A percentile compares a stretch with the other conserved stretches of the same genome.
phyloP scores from a whole-genome alignment of 2,888 invertebrate genomes.

The Oxycera nigricornis region DNA sequence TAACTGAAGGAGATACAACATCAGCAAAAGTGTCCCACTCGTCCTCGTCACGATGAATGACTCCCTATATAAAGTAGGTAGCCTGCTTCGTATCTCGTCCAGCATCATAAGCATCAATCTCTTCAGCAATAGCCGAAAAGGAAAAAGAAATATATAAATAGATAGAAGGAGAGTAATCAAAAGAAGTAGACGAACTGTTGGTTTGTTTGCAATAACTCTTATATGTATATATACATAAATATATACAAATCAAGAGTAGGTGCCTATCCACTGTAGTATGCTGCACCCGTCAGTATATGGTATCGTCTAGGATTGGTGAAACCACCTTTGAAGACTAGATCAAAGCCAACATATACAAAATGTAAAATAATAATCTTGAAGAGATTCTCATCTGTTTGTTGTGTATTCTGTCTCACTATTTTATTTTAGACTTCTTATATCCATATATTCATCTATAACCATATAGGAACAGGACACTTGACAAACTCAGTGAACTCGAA shows the following conservation, averaged over 20 bases:
- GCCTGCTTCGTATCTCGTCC: not conserved
- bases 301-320: not conserved
- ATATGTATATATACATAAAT: not conserved
- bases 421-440: too few relatives aligned
- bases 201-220: not conserved
- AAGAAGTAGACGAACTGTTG: slow-evolving; percentile 7
- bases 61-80: not conserved
- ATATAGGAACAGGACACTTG: not conserved
- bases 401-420: too few relatives aligned
- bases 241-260: not conserved
- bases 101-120: not conserved
- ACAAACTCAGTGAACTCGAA: slow-evolving; percentile 2
- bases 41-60: slow-evolving; percentile 26
- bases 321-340: not conserved
- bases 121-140: not conserved
- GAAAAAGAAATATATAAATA: not conserved
- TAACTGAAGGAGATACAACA: slow-evolving; percentile 17
- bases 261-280: not conserved
- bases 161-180: slow-evolving; percentile 6
- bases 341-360: not conserved
- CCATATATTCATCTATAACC: too few relatives aligned
- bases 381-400: too few relatives aligned
- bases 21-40: slow-evolving; percentile 32
- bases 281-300: not conserved
- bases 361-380: slow-evolving; percentile 1